Percentiles rank a stretch among this genome's conserved stretches.
Evolutionary conservation across 2,888 invertebrate genomes (phyloP).

Genomic region (Campopleginae sp.): DNA sequence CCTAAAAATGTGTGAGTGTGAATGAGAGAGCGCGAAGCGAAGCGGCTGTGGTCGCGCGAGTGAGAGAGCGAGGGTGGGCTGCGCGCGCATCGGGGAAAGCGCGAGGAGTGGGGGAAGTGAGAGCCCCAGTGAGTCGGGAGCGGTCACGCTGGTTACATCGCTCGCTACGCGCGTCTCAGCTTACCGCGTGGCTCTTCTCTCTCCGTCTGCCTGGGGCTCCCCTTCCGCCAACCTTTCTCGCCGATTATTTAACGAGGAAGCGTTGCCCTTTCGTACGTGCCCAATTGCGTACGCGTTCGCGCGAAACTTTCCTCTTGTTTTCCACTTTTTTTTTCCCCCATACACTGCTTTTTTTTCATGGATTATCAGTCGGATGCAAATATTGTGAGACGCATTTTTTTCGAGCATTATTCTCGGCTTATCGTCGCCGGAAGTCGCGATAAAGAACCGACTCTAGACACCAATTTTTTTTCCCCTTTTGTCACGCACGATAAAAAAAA

Average conservation of each 20-base stretch:
- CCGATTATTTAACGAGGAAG: slow-evolving; percentile 62
- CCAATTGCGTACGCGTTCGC: slow-evolving; percentile 38
- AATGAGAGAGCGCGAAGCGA: not conserved
- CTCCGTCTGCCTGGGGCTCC: slow-evolving; percentile 9
- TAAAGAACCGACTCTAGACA: slow-evolving; percentile 60
- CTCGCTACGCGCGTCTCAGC: slow-evolving; percentile 33
- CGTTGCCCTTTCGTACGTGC: slow-evolving; percentile 34
- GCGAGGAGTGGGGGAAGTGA: not conserved
- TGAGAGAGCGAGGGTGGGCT: not conserved
- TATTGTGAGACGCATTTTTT: slow-evolving; percentile 5
- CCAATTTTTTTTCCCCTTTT: slow-evolving; percentile 34
- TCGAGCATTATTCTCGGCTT: slow-evolving; percentile 24
- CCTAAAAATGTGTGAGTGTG: slow-evolving; percentile 5
- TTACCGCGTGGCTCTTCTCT: slow-evolving; percentile 15
- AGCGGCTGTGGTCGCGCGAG: not conserved
- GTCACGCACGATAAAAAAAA: not conserved
- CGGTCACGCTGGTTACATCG: slow-evolving; percentile 13
- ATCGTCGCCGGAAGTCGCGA: slow-evolving; percentile 70
- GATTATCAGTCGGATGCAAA: slow-evolving; percentile 18
- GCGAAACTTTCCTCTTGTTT: slow-evolving; percentile 29
- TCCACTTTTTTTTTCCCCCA: not conserved
- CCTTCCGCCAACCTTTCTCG: slow-evolving; percentile 62
- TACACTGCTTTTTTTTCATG: not conserved
- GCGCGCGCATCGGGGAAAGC: not conserved
- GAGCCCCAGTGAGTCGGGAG: slow-evolving; percentile 45